These are phyloP conservation scores for Drepana arcuata DNA, from an alignment of 1,140 invertebrate species.

Conservation along the genomic window DNA sequence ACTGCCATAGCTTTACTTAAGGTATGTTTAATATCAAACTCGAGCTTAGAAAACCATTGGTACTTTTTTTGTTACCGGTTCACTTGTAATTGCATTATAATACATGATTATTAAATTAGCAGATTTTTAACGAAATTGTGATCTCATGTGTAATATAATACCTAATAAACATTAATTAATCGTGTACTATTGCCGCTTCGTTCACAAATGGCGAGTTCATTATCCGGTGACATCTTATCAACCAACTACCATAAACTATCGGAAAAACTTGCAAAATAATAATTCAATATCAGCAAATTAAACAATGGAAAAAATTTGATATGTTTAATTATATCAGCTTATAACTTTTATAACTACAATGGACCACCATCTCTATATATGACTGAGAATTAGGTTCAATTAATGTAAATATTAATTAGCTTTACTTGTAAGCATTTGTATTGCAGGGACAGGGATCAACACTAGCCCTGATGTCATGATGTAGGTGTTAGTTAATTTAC, in stretches of 20 bases:
- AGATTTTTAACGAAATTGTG: too few relatives aligned
- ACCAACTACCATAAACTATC: too few relatives aligned
- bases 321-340: neutral
- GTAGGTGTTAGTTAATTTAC: conserved; percentile 34
- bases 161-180: too few relatives aligned
- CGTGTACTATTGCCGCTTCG: too few relatives aligned
- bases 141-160: too few relatives aligned
- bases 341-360: neutral
- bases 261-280: too few relatives aligned
- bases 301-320: too few relatives aligned
- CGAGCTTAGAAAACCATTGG: too few relatives aligned
- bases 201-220: too few relatives aligned
- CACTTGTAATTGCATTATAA: conserved; percentile 2
- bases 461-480: conserved; percentile 33
- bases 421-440: conserved; percentile 35
- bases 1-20: conserved; percentile 56
- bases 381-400: conserved; percentile 68
- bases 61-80: neutral
- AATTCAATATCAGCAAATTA: too few relatives aligned
- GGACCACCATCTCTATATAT: conserved; percentile 45
- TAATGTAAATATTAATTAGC: conserved; percentile 53
- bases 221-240: too few relatives aligned
- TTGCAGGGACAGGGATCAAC: conserved; percentile 23
- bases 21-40: conserved; percentile 17
- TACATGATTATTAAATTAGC: too few relatives aligned